These are phyloP conservation scores for Echeneis naucrates DNA, from an alignment of 2,797 vertebrate genomes.

Conservation along the genomic window DNA sequence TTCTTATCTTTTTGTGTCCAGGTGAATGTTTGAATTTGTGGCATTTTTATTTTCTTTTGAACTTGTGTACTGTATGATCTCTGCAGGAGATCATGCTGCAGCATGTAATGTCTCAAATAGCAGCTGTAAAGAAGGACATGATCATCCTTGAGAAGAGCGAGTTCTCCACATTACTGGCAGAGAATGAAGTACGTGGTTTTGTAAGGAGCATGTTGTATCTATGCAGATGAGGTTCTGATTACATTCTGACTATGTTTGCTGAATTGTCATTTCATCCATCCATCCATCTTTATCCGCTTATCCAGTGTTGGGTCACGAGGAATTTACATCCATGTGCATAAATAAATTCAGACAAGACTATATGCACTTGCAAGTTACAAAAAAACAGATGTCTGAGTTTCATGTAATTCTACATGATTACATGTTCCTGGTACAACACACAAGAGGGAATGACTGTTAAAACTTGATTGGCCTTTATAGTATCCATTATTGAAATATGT, in stretches of 20 bases:
- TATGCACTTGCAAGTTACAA: not conserved
- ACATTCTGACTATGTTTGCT: no score
- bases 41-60: not conserved
- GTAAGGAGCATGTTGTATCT: not conserved
- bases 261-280: no score
- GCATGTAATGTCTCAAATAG: constrained; percentile 95
- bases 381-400: no score
- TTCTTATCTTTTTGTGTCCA: not conserved
- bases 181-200: constrained; percentile 90
- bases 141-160: constrained; percentile 98
- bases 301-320: no score
- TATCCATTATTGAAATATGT: no score
- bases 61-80: not conserved
- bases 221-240: not conserved
- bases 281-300: no score
- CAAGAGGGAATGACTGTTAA: no score
- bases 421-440: no score
- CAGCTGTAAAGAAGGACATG: constrained; percentile 96
- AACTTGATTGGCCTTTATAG: no score
- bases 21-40: not conserved
- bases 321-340: not conserved
- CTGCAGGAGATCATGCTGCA: constrained; percentile 95
- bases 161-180: constrained; percentile 92
- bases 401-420: no score
- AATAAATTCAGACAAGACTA: not conserved